A percentile compares a stretch with the other conserved stretches of the same genome.
Conservation (phyloP, 92 coral and sea anemone genomes). For the Ricordea florida region DNA sequence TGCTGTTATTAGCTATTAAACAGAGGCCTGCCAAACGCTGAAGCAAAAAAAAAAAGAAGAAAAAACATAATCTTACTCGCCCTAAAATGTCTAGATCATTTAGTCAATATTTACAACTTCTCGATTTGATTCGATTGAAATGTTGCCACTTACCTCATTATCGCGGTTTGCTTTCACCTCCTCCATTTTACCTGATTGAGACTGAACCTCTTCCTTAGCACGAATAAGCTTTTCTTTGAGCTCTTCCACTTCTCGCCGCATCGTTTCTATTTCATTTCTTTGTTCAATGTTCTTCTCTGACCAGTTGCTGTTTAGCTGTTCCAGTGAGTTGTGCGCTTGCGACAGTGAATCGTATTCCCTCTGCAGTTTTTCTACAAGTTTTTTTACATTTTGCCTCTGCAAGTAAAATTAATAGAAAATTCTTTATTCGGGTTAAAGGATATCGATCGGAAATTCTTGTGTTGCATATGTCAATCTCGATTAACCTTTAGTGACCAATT, state of each 20-base stretch:
- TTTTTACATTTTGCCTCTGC: conserved; percentile 55
- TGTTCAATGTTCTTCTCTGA: conserved; percentile 64
- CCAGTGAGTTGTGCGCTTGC: conserved; percentile 76
- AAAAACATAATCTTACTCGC: no score
- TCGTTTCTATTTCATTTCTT: conserved; percentile 18
- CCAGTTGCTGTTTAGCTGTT: conserved; percentile 78
- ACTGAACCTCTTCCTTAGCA: neutral
- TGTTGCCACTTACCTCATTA: conserved; percentile 50
- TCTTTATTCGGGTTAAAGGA: no score
- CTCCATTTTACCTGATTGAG: conserved; percentile 12
- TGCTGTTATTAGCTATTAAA: no score
- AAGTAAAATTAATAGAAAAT: neutral
- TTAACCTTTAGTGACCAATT: no score
- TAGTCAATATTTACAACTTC: neutral
- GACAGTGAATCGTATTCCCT: conserved; percentile 46
- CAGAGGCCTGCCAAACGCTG: no score
- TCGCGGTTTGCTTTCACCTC: conserved; percentile 23
- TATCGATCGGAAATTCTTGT: no score
- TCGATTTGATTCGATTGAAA: neutral
- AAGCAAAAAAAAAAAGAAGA: no score
- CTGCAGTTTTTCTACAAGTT: conserved; percentile 41
- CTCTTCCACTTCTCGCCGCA: conserved; percentile 36
- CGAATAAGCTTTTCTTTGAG: conserved; percentile 25
- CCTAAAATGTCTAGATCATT: no score
- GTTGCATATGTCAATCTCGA: no score